phyloP scores from a whole-genome alignment of 2,113 vertebrate genomes.

The Isichthys henryi region DNA sequence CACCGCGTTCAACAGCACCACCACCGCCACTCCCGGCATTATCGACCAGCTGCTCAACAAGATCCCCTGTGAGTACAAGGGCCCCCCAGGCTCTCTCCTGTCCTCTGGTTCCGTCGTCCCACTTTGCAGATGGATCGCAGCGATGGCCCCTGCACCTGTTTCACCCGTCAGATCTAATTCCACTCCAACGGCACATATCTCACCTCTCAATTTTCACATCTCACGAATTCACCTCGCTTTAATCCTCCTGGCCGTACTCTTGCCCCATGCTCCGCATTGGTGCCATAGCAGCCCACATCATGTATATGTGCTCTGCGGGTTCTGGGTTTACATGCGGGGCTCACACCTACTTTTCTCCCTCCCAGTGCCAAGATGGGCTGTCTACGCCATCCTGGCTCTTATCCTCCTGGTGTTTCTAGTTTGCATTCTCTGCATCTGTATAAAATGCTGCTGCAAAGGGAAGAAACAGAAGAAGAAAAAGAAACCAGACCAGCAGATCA shows the following conservation, averaged over 20 bases:
- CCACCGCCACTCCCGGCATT: constrained; percentile 4
- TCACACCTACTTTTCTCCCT: not conserved
- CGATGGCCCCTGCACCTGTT: constrained; percentile 33
- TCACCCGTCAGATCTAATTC: constrained; percentile 35
- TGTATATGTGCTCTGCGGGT: not conserved
- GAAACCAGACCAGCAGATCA: constrained; percentile 50
- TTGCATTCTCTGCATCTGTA: constrained; percentile 62
- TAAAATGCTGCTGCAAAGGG: constrained; percentile 61
- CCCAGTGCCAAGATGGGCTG: constrained; percentile 74
- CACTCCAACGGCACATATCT: constrained; percentile 41
- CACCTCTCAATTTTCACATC: constrained; percentile 38
- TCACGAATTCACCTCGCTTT: constrained; percentile 31
- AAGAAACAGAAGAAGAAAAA: constrained; percentile 58
- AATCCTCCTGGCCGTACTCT: constrained; percentile 33
- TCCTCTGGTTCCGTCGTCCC: not conserved
- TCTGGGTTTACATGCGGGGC: not conserved
- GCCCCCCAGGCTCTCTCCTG: not conserved
- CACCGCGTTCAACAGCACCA: constrained; percentile 15
- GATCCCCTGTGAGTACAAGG: constrained; percentile 66
- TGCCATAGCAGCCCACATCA: constrained; percentile 20
- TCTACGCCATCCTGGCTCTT: constrained; percentile 44
- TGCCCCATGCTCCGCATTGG: constrained; percentile 30
- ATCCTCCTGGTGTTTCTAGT: constrained; percentile 52
- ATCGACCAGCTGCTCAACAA: constrained; percentile 46
- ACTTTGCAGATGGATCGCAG: constrained; percentile 8